Percentiles rank a stretch among this genome's conserved stretches.
phyloP scores from a whole-genome alignment of 1,140 invertebrate species.

The Caenorhabditis brenneri region DNA sequence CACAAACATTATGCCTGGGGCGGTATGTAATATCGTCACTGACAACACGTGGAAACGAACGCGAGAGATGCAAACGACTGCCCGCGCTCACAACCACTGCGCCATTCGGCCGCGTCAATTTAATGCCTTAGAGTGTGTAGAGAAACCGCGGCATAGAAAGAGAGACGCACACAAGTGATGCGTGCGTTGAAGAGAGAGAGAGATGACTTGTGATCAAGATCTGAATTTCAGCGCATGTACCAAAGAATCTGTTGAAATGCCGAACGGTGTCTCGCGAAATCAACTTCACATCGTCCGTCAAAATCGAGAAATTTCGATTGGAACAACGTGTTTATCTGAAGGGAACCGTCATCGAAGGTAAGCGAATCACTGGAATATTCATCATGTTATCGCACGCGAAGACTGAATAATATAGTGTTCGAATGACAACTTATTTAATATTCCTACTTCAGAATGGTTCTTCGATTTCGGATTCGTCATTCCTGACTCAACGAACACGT shows the following conservation, averaged over 20 bases:
- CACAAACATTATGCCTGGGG: constrained; percentile 44
- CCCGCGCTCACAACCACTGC: constrained; percentile 5
- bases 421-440: background rate
- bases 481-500: constrained; percentile 97
- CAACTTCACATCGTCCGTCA: constrained; percentile 94
- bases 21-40: constrained; percentile 19
- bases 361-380: background rate
- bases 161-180: background rate
- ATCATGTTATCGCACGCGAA: background rate
- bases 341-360: constrained; percentile 76
- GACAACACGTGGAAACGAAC: background rate
- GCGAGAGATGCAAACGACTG: background rate
- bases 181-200: background rate
- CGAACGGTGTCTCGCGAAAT: constrained; percentile 93
- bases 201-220: background rate
- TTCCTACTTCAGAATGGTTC: constrained; percentile 87
- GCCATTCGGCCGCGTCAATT: background rate
- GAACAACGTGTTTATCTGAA: constrained; percentile 88
- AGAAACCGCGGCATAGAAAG: background rate
- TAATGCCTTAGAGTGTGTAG: background rate
- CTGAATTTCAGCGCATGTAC: constrained; percentile 80
- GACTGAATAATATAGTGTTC: background rate
- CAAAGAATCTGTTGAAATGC: constrained; percentile 93
- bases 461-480: constrained; percentile 99
- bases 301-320: constrained; percentile 93